phyloP scores from a whole-genome alignment of 1,140 invertebrate genomes.

The Hermatobates lingyangjiaoensis region DNA sequence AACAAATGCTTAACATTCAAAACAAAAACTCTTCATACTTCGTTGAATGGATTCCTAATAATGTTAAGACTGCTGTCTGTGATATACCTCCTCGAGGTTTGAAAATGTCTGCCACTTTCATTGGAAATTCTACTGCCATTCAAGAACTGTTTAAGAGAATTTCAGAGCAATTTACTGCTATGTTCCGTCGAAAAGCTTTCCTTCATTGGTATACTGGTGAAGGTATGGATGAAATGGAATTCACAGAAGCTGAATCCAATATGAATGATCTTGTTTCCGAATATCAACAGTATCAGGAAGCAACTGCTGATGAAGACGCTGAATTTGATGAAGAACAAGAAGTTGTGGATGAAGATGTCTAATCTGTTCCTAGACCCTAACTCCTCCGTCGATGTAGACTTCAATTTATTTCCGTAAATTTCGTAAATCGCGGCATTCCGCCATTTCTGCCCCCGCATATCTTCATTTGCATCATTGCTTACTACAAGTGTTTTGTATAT shows the following conservation, averaged over 20 bases:
- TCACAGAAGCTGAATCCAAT: slow-evolving; percentile 34
- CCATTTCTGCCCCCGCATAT: too few relatives aligned
- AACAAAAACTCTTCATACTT: slow-evolving; percentile 87
- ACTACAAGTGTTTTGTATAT: too few relatives aligned
- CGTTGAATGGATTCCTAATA: slow-evolving; percentile 88
- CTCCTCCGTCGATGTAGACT: too few relatives aligned
- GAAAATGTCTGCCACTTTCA: slow-evolving; percentile 84
- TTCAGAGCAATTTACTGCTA: slow-evolving; percentile 73
- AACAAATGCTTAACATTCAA: slow-evolving; percentile 76
- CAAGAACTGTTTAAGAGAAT: slow-evolving; percentile 76
- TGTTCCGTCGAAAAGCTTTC: slow-evolving; percentile 89
- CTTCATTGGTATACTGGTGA: slow-evolving; percentile 55
- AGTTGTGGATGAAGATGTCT: slow-evolving; percentile 32
- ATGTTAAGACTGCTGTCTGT: slow-evolving; percentile 79
- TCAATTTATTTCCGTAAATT: too few relatives aligned
- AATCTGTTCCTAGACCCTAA: too few relatives aligned
- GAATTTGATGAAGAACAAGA: slow-evolving; percentile 60
- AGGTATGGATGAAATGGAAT: slow-evolving; percentile 33
- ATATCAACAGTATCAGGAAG: slow-evolving; percentile 55
- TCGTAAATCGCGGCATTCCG: too few relatives aligned
- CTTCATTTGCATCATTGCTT: too few relatives aligned
- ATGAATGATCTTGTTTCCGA: slow-evolving; percentile 47
- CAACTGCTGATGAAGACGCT: slow-evolving; percentile 57
- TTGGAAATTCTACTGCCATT: slow-evolving; percentile 78
- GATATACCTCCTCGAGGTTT: slow-evolving; percentile 79